phyloP scores from a whole-genome alignment of 2,888 invertebrate species.

The Pristionchus japonicus region DNA sequence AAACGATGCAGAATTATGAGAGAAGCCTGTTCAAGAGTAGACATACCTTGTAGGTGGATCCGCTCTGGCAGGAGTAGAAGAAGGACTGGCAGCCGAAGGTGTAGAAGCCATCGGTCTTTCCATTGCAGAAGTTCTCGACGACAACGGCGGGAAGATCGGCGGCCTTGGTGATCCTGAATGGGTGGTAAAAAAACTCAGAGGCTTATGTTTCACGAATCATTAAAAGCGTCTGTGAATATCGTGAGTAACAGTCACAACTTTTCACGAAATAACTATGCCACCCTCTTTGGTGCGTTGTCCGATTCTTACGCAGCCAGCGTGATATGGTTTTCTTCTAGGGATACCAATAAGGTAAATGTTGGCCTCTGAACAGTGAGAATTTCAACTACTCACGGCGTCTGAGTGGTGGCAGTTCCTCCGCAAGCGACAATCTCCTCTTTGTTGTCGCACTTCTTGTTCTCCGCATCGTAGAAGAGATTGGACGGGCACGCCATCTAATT shows the following conservation, averaged over 20 bases:
- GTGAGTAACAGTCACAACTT: too few relatives aligned
- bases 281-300: too few relatives aligned
- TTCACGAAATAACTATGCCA: background rate
- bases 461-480: constrained; percentile 37
- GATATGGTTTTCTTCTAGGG: too few relatives aligned
- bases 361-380: too few relatives aligned
- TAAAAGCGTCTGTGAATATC: too few relatives aligned
- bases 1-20: background rate
- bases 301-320: too few relatives aligned
- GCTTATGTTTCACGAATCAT: too few relatives aligned
- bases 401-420: constrained; percentile 31
- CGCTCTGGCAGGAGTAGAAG: constrained; percentile 46
- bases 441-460: constrained; percentile 20
- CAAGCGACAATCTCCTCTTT: constrained; percentile 37
- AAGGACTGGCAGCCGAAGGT: constrained; percentile 9
- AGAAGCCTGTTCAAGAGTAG: background rate
- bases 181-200: background rate
- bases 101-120: constrained; percentile 46
- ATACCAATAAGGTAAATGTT: too few relatives aligned
- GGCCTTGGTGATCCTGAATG: background rate
- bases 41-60: constrained; percentile 42
- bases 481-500: constrained; percentile 25
- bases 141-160: background rate
- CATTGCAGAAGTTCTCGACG: constrained; percentile 36
- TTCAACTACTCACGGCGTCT: constrained; percentile 24